A percentile compares a stretch with the other conserved stretches of the same genome.
Evolutionary conservation across 1,140 invertebrate genomes (phyloP).

Genomic region (Heliothis subflexa): DNA sequence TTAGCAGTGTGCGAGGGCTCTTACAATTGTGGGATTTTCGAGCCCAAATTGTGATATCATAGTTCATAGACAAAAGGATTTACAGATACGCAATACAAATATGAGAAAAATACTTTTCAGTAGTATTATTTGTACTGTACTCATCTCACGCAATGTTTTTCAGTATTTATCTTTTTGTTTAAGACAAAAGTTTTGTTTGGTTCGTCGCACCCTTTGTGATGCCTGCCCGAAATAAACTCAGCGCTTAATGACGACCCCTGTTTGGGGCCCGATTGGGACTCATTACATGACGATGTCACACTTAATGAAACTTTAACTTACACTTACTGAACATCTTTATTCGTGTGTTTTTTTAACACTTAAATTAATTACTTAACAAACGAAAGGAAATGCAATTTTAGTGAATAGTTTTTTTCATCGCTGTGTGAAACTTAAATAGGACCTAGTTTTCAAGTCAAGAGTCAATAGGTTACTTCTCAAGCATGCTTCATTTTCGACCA

Average conservation of each 20-base stretch:
- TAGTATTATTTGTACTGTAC: not conserved
- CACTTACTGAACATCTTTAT: not conserved
- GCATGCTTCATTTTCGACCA: too few relatives aligned
- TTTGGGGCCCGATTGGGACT: not conserved
- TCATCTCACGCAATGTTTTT: not conserved
- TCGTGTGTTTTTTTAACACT: not conserved
- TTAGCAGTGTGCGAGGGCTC: too few relatives aligned
- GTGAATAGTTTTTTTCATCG: too few relatives aligned
- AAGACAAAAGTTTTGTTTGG: not conserved
- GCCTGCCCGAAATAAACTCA: not conserved
- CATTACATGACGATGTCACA: not conserved
- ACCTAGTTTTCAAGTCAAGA: too few relatives aligned
- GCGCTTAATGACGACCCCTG: not conserved
- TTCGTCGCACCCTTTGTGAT: slow-evolving; percentile 6
- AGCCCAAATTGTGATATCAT: too few relatives aligned
- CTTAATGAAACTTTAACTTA: slow-evolving; percentile 6
- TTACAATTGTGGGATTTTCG: too few relatives aligned
- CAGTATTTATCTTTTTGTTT: slow-evolving; percentile 17
- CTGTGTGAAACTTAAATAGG: too few relatives aligned
- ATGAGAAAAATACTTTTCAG: not conserved
- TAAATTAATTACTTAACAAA: too few relatives aligned
- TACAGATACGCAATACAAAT: too few relatives aligned
- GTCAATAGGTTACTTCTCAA: too few relatives aligned
- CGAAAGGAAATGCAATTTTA: too few relatives aligned
- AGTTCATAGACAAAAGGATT: too few relatives aligned